A percentile compares a stretch with the other conserved stretches of the same genome.
Evolutionary conservation across 2,797 vertebrate species (phyloP).

Genomic region (Sternotherus odoratus): DNA sequence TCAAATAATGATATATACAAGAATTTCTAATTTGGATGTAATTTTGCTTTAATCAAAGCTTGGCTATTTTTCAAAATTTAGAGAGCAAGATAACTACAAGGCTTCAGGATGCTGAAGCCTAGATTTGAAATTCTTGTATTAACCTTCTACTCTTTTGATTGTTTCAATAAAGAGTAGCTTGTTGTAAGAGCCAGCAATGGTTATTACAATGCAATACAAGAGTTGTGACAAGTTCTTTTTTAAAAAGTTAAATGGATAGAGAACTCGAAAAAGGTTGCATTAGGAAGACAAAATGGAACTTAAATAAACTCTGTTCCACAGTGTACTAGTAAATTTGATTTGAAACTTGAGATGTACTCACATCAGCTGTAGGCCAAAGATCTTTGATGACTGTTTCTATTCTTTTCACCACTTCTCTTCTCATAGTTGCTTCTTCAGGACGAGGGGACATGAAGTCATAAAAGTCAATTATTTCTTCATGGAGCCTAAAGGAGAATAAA

Average conservation of each 20-base stretch:
- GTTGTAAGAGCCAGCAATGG: neutral
- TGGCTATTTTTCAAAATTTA: neutral
- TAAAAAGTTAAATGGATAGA: neutral
- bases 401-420: conserved; percentile 95
- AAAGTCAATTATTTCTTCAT: conserved; percentile 98
- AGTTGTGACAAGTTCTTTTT: neutral
- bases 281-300: neutral
- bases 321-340: neutral
- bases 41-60: neutral
- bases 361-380: conserved; percentile 95
- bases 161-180: neutral
- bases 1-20: neutral
- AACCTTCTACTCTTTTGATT: neutral
- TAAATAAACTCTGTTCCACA: neutral
- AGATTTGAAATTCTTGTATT: neutral
- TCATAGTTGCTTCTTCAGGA: conserved; percentile 96
- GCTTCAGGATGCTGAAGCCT: neutral
- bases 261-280: neutral
- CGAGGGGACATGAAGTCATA: conserved; percentile 98
- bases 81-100: neutral
- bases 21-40: neutral
- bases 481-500: conserved; percentile 83
- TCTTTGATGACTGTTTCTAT: conserved; percentile 97
- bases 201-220: neutral
- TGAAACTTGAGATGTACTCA: conserved; percentile 76